phyloP scores from a whole-genome alignment of 2,797 vertebrate species.

The Coregonus sp. region DNA sequence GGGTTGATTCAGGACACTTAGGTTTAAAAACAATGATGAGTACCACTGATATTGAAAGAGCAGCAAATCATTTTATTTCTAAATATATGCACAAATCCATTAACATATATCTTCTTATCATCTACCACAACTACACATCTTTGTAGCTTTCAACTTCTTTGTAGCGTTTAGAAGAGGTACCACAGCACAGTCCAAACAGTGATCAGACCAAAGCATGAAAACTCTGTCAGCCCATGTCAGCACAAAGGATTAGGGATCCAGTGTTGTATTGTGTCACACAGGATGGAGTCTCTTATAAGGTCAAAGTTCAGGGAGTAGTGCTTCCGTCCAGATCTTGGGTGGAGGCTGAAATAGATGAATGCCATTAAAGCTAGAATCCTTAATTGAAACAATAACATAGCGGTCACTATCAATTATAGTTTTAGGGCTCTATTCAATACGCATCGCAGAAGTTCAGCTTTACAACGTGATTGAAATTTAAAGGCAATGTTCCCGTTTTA shows the following conservation, averaged over 20 bases:
- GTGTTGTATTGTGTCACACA: constrained; percentile 16
- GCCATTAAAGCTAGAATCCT: background rate
- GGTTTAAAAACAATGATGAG: background rate
- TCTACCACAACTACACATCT: background rate
- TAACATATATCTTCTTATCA: background rate
- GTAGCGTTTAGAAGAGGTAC: background rate
- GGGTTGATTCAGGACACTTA: background rate
- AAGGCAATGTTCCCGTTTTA: no score
- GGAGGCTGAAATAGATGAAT: constrained; percentile 43
- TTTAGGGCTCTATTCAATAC: no score
- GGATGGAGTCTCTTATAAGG: constrained; percentile 1
- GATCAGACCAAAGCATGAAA: background rate
- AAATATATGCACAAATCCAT: background rate
- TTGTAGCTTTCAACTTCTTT: background rate
- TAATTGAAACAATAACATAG: background rate
- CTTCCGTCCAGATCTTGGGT: constrained; percentile 41
- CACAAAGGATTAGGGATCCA: background rate
- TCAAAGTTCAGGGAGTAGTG: constrained; percentile 36
- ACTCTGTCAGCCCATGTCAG: background rate
- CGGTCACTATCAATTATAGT: no score
- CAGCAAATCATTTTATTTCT: background rate
- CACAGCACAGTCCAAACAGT: background rate
- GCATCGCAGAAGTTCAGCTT: no score
- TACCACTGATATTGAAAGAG: background rate
- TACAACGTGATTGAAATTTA: no score